Evolutionary conservation across 2,113 vertebrate species (phyloP).

Genomic region (Oncorhynchus gorbuscha): DNA sequence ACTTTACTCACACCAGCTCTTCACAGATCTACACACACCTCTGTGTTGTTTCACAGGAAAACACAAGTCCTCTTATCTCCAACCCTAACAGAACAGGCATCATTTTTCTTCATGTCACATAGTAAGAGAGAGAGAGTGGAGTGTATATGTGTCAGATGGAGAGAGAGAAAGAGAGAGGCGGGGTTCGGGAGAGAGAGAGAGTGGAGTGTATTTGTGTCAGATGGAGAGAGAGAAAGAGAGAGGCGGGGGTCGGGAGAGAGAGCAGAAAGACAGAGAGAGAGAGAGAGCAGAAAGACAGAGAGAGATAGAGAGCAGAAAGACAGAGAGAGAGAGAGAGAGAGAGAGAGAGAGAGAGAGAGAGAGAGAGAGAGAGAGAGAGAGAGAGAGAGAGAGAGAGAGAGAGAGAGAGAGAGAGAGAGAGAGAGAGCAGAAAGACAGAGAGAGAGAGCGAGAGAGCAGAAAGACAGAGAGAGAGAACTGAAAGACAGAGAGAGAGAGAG

Average conservation of each 20-base stretch:
- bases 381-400: conserved; percentile 5
- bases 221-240: conserved; percentile 1
- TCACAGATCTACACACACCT: conserved; percentile 61
- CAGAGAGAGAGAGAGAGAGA: conserved; percentile 17
- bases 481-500: not conserved
- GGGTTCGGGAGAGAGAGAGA: conserved; percentile 16
- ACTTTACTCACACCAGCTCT: too few relatives aligned
- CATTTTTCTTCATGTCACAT: conserved; percentile 66
- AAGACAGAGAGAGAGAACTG: conserved; percentile 10
- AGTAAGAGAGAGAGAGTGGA: conserved; percentile 25
- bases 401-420: not conserved
- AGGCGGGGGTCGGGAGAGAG: too few relatives aligned
- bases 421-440: not conserved
- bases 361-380: too few relatives aligned
- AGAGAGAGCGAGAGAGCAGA: not conserved
- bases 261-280: not conserved
- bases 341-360: too few relatives aligned
- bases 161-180: conserved; percentile 22
- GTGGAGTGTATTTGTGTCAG: too few relatives aligned
- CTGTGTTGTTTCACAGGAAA: conserved; percentile 73
- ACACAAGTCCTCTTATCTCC: conserved; percentile 69
- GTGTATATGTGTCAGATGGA: not conserved
- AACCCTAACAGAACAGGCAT: conserved; percentile 67
- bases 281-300: too few relatives aligned
- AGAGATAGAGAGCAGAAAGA: not conserved